A percentile compares a stretch with the other conserved stretches of the same genome.
These are phyloP conservation scores for Smutsia temminckii DNA, from an alignment of 2,797 vertebrate genomes.

Conservation along the genomic window DNA sequence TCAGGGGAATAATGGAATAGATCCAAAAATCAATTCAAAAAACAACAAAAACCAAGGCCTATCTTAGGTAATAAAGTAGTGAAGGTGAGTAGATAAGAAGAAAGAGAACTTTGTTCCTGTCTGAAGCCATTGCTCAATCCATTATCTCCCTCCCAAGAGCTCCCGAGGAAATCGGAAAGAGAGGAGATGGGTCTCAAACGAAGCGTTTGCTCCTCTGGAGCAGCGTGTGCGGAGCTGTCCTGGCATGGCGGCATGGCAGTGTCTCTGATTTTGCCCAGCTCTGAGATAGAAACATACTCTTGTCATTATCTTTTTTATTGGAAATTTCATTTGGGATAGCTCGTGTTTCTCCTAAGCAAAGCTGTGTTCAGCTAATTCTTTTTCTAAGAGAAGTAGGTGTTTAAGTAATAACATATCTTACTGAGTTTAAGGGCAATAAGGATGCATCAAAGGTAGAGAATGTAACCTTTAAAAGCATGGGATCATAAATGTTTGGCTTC, in stretches of 20 bases:
- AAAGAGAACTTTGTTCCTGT: not conserved
- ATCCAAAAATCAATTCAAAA: not conserved
- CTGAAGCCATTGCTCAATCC: not conserved
- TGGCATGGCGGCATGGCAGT: rapidly evolving
- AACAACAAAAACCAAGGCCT: not conserved
- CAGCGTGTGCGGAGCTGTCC: not conserved
- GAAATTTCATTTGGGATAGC: not conserved
- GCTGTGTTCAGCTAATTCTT: not conserved
- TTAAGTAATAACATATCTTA: not conserved
- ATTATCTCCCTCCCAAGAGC: not conserved
- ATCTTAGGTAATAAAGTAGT: not conserved
- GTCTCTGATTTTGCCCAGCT: rapidly evolving
- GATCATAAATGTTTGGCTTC: not conserved
- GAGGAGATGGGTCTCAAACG: rapidly evolving
- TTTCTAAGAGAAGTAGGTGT: not conserved
- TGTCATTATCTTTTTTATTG: not conserved
- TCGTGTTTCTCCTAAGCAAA: not conserved
- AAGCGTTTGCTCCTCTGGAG: not conserved
- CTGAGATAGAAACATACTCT: not conserved
- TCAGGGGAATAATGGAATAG: not conserved
- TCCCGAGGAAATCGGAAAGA: not conserved
- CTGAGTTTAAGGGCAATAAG: not conserved
- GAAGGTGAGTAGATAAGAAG: not conserved
- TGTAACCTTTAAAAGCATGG: slow-evolving; percentile 5
- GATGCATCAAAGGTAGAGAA: not conserved